Conservation (phyloP, 1,140 invertebrate species). For the Drosophila mojavensis region DNA sequence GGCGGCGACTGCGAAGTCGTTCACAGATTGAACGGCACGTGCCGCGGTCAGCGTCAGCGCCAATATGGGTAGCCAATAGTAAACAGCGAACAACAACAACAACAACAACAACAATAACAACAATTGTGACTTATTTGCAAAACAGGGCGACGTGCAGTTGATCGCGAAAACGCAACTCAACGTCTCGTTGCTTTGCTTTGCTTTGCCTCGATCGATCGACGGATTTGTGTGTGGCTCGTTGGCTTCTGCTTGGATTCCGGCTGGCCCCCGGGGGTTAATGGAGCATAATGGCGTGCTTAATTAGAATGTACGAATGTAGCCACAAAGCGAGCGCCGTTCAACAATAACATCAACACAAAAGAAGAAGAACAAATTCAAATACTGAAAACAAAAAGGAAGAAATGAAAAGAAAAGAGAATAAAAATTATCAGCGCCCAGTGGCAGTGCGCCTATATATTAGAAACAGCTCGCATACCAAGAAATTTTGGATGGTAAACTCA, state of each 20-base stretch:
- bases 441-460: neutral
- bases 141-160: conserved; percentile 70
- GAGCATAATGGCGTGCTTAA: conserved; percentile 70
- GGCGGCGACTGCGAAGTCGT: conserved; percentile 53
- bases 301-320: conserved; percentile 50
- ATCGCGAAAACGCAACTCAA: conserved; percentile 62
- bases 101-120: conserved; percentile 20
- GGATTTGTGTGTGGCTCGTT: conserved; percentile 7
- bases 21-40: conserved; percentile 71
- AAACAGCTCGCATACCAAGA: conserved; percentile 15
- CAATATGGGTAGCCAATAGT: conserved; percentile 64
- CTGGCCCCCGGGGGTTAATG: conserved; percentile 61
- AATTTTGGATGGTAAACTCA: conserved; percentile 13
- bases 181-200: conserved; percentile 3
- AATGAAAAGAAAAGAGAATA: neutral
- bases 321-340: conserved; percentile 17
- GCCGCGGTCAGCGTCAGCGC: conserved; percentile 54
- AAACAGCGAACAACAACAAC: conserved; percentile 38
- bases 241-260: conserved; percentile 7
- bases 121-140: conserved; percentile 41
- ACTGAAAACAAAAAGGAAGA: too few species aligned
- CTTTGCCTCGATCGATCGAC: conserved; percentile 28
- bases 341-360: neutral
- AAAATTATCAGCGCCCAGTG: conserved; percentile 51
- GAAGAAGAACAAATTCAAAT: too few species aligned